These are phyloP conservation scores for Pomacea maculata DNA, from an alignment of 1,140 invertebrate genomes.

Conservation along the genomic window DNA sequence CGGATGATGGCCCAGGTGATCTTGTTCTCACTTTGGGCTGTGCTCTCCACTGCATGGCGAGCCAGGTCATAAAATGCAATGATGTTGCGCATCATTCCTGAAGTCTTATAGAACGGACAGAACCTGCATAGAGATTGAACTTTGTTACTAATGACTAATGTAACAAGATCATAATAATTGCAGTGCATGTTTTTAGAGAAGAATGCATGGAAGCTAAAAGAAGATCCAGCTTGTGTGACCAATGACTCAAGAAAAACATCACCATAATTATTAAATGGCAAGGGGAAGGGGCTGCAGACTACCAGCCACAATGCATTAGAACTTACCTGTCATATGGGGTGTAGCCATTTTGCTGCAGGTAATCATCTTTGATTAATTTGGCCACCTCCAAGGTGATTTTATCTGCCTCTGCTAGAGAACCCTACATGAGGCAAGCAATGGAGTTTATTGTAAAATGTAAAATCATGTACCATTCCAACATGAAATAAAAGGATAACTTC, in stretches of 20 bases:
- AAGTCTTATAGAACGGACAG: slow-evolving; percentile 99
- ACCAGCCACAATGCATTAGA: neutral
- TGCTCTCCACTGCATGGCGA: slow-evolving; percentile 97
- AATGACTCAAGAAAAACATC: too few species aligned
- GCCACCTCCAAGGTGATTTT: slow-evolving; percentile 99
- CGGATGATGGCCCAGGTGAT: slow-evolving; percentile 98
- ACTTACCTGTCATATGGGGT: slow-evolving; percentile 84
- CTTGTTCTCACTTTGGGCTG: slow-evolving; percentile 98
- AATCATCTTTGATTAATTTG: slow-evolving; percentile 98
- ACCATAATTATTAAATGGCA: too few species aligned
- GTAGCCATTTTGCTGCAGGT: slow-evolving; percentile 94
- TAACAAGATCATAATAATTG: too few species aligned
- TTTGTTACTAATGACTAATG: too few species aligned
- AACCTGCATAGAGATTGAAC: slow-evolving; percentile 73
- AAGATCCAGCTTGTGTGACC: too few species aligned
- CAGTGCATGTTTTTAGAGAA: too few species aligned
- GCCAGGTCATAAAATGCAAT: slow-evolving; percentile 99
- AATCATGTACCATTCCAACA: too few species aligned
- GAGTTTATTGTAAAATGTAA: too few species aligned
- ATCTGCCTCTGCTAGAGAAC: slow-evolving; percentile 97
- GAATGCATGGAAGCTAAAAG: too few species aligned
- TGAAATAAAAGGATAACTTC: too few species aligned
- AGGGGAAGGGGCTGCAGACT: too few species aligned
- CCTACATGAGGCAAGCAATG: slow-evolving; percentile 62
- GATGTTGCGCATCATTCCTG: slow-evolving; percentile 98